Percentiles rank a stretch among this genome's conserved stretches.
Conservation (phyloP, 2,888 invertebrate genomes). For the Strigamia crassipes region DNA sequence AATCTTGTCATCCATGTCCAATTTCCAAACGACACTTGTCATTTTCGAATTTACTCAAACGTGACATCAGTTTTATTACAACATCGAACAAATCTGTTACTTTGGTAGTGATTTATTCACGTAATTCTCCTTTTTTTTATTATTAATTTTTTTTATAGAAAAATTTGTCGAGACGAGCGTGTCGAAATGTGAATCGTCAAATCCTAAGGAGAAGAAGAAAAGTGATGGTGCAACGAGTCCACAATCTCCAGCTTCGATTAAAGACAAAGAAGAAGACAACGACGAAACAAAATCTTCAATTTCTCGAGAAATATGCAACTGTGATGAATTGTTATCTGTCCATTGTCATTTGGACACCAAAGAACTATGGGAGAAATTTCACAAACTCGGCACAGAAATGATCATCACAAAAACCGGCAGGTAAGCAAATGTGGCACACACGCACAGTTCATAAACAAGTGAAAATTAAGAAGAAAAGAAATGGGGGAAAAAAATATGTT, state of each 20-base stretch:
- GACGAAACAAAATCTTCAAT: neutral
- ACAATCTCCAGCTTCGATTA: neutral
- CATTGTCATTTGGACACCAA: slow-evolving; percentile 63
- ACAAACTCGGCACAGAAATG: slow-evolving; percentile 69
- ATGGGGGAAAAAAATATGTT: neutral
- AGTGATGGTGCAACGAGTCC: neutral
- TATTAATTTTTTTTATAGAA: slow-evolving; percentile 62
- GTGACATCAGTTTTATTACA: slow-evolving; percentile 15
- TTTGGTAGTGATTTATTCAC: neutral
- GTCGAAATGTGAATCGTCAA: slow-evolving; percentile 1
- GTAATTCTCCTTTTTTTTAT: neutral
- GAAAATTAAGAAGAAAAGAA: neutral
- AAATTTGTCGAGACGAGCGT: slow-evolving; percentile 68
- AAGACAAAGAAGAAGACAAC: neutral
- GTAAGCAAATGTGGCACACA: slow-evolving; percentile 62
- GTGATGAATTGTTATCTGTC: slow-evolving; percentile 54
- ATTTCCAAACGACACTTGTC: slow-evolving; percentile 37
- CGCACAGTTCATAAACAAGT: neutral
- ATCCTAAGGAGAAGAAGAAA: neutral
- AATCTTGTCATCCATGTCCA: slow-evolving; percentile 40
- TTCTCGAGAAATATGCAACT: slow-evolving; percentile 51
- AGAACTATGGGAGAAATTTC: slow-evolving; percentile 55
- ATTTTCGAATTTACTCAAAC: slow-evolving; percentile 7
- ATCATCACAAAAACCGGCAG: slow-evolving; percentile 97
- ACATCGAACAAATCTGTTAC: slow-evolving; percentile 14